Conservation (phyloP, 2,888 invertebrate species). For the Sipunculus nudus region DNA sequence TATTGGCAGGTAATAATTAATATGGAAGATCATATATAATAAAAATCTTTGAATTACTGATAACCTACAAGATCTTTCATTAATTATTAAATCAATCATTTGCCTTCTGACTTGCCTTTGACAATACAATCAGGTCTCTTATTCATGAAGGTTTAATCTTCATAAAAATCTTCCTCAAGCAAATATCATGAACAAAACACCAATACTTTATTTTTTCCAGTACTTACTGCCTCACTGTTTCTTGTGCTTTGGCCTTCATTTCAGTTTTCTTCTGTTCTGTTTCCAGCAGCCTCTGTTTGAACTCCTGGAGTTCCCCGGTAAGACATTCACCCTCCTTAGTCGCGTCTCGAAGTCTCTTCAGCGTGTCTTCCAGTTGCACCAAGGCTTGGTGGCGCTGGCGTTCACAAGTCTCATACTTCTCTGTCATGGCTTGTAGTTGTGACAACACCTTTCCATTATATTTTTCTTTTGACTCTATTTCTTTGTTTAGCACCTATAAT, state of each 20-base stretch:
- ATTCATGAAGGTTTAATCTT: too few relatives aligned
- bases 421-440: constrained; percentile 54
- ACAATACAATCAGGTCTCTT: too few relatives aligned
- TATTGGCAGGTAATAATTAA: too few relatives aligned
- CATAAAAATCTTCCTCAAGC: too few relatives aligned
- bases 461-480: constrained; percentile 42
- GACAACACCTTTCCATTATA: constrained; percentile 28
- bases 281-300: constrained; percentile 49
- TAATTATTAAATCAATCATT: too few relatives aligned
- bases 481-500: constrained; percentile 58
- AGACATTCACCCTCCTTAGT: constrained; percentile 53
- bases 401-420: constrained; percentile 54
- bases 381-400: constrained; percentile 47
- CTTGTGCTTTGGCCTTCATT: constrained; percentile 59
- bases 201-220: too few relatives aligned
- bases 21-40: too few relatives aligned
- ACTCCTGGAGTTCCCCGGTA: constrained; percentile 48
- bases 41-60: too few relatives aligned
- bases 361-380: constrained; percentile 53
- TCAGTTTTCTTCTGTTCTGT: constrained; percentile 58
- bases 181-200: too few relatives aligned
- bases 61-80: too few relatives aligned
- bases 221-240: constrained; percentile 61
- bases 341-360: constrained; percentile 47
- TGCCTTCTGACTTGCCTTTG: too few relatives aligned